Evolutionary conservation across 2,113 vertebrate genomes (phyloP), one percentile per base, ranked within the genome.

Genomic region (Gavia stellata): DNA sequence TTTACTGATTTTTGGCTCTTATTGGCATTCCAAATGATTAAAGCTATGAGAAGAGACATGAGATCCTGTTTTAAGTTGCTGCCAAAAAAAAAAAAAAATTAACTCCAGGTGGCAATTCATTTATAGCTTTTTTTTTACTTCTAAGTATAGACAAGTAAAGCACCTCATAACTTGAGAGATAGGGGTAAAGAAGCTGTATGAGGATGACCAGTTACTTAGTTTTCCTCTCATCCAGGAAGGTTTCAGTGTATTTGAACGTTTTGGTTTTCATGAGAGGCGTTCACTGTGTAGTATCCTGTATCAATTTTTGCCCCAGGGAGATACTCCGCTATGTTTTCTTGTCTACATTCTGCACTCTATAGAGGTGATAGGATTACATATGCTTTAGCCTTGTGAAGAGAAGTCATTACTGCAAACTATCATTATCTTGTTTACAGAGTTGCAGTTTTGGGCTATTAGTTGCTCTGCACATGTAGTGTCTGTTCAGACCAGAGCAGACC

Each of bases 41-140:
- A 53, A 73, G 9, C 2, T 42, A 10, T 33, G 53, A 88, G 36
- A 67, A 59, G 19, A 75, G 11, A 44, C 7, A 10, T 42, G 44
- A 40, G 18, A 44, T 72, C 8, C 31, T 72, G 36, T 55, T 87
- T 44, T 9, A 56, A 59, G 14, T 63, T 85, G 10, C 29, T 79
- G 3, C 0, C 5, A 1, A 17, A 6, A 40, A 68, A 21, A 3
- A 12, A 44, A 53, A 16, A n/a, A 25, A 17, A 42, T 5, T 7
- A 52, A 34, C 23, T 55, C 23, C 49, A 56, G 8, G 6, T 36
- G 8, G 13, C 12, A 40, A 58, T 14, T 73, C 28, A 34, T 50
- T 26, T n/a, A 45, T 61, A 34, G 6, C 3, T 90, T 53, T 52
- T 31, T 31, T 21, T 12, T 13, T 50, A 70, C 12, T 40, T 81